phyloP scores from a whole-genome alignment of 35 echinoderm and acorn worm species.

The Ophiothrix spiculata region DNA sequence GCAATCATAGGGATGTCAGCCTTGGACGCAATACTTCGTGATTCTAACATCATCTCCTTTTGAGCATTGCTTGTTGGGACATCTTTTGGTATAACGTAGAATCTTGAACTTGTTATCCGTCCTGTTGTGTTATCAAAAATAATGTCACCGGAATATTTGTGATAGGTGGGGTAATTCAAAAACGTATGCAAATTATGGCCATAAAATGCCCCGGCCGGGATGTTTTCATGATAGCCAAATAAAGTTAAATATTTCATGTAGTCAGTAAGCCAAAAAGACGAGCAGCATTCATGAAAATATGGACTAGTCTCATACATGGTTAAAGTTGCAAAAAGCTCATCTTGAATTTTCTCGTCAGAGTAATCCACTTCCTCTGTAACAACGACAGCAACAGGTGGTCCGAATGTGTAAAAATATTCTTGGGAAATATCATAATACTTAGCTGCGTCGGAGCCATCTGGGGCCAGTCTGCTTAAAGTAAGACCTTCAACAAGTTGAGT shows the following conservation, averaged over 20 bases:
- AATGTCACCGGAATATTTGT: conserved; percentile 40
- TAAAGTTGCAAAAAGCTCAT: conserved; percentile 26
- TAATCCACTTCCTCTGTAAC: conserved; percentile 53
- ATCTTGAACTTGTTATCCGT: conserved; percentile 38
- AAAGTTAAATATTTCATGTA: not conserved
- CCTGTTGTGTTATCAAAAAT: conserved; percentile 31
- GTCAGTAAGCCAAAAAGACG: conserved; percentile 55
- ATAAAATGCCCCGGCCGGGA: not conserved
- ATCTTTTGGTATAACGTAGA: conserved; percentile 30
- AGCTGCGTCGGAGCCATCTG: conserved; percentile 32
- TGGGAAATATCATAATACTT: conserved; percentile 23
- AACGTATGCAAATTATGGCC: conserved; percentile 19
- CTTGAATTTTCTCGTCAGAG: conserved; percentile 28
- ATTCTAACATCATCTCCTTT: conserved; percentile 52
- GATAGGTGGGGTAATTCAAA: conserved; percentile 20
- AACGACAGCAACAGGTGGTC: conserved; percentile 55
- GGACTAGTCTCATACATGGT: conserved; percentile 37
- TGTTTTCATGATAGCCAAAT: not conserved
- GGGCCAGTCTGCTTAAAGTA: conserved; percentile 5
- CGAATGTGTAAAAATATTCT: conserved; percentile 24
- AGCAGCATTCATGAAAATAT: conserved; percentile 3
- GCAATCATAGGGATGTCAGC: conserved; percentile 8
- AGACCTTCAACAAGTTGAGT: conserved; percentile 35
- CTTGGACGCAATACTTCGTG: conserved; percentile 29
- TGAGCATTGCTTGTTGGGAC: conserved; percentile 19